Conservation (phyloP, 2,888 invertebrate genomes). For the Leistus spinibarbis region DNA sequence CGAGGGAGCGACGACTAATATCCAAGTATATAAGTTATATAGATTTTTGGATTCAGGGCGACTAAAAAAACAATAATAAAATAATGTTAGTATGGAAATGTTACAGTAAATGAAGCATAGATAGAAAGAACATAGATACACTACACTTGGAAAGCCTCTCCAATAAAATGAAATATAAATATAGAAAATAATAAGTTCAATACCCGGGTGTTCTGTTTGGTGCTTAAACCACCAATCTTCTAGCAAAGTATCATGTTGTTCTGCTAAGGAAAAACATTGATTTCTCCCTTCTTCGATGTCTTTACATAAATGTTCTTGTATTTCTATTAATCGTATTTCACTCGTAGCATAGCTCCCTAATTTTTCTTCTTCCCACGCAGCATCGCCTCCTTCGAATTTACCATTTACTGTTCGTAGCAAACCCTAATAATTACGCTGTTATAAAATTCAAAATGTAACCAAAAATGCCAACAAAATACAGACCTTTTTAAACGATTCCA, state of each 20-base stretch:
- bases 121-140: too few species aligned
- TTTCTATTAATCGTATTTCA: slow-evolving; percentile 89
- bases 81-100: too few species aligned
- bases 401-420: slow-evolving; percentile 81
- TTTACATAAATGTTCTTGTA: slow-evolving; percentile 84
- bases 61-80: too few species aligned
- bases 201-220: slow-evolving; percentile 51
- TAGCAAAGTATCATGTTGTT: slow-evolving; percentile 78
- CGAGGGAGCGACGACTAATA: too few species aligned
- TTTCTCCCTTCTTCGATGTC: slow-evolving; percentile 73
- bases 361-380: slow-evolving; percentile 92
- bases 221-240: slow-evolving; percentile 90
- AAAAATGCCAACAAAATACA: slow-evolving; percentile 27
- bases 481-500: slow-evolving; percentile 74
- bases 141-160: too few species aligned
- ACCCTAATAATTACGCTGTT: slow-evolving; percentile 61
- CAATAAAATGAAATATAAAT: neutral
- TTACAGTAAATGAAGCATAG: too few species aligned
- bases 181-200: neutral
- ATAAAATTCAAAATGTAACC: slow-evolving; percentile 14
- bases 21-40: too few species aligned
- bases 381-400: slow-evolving; percentile 91
- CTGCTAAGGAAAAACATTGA: slow-evolving; percentile 84
- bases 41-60: too few species aligned
- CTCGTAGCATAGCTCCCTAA: slow-evolving; percentile 81